These are phyloP conservation scores for Melolontha melolontha DNA, from an alignment of 2,888 invertebrate species.

Conservation along the genomic window DNA sequence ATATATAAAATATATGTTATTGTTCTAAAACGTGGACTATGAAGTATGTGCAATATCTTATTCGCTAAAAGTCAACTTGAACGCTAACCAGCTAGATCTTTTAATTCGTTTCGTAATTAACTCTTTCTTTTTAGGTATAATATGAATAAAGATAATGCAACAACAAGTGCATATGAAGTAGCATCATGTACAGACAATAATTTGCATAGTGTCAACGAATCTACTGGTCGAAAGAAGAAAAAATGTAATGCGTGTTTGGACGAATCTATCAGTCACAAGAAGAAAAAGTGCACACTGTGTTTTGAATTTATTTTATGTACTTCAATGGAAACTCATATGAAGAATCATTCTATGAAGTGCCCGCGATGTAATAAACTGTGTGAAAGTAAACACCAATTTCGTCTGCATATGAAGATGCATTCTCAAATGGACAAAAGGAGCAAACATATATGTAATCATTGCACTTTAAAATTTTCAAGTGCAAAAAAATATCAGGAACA, in stretches of 20 bases:
- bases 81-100: too few species aligned
- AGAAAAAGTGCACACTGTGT: neutral
- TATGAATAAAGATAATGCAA: too few species aligned
- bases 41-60: too few species aligned
- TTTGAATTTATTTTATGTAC: neutral
- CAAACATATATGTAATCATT: neutral
- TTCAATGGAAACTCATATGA: conserved; percentile 2
- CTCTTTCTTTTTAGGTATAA: too few species aligned
- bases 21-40: too few species aligned
- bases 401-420: conserved; percentile 14
- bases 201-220: neutral
- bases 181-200: too few species aligned
- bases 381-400: conserved; percentile 7
- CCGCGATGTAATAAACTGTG: conserved; percentile 4
- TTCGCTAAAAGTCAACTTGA: too few species aligned
- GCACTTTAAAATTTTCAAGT: neutral
- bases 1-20: too few species aligned
- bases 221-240: neutral
- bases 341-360: conserved; percentile 8
- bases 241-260: neutral
- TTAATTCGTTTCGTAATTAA: too few species aligned
- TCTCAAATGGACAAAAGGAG: neutral
- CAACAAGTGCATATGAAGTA: too few species aligned
- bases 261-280: neutral
- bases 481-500: neutral